Evolutionary conservation across 2,797 vertebrate species (phyloP).

Genomic region (Brachymystax lenok): DNA sequence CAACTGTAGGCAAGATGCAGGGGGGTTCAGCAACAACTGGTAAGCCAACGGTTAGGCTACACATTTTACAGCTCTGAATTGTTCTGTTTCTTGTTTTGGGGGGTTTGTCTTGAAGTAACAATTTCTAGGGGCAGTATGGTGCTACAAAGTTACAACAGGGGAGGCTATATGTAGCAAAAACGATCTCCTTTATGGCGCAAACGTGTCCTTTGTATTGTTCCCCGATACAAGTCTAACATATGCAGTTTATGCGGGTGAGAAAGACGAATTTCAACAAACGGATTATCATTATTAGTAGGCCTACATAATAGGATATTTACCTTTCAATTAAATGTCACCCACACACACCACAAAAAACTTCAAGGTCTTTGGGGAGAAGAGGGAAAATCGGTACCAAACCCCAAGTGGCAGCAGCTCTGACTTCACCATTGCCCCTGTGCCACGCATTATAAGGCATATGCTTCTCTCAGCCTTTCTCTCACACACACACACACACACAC

Average conservation of each 20-base stretch:
- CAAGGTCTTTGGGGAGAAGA: slow-evolving; percentile 27
- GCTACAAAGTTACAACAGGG: neutral
- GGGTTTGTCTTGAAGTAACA: neutral
- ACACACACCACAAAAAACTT: neutral
- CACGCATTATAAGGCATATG: slow-evolving; percentile 12
- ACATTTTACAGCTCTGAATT: neutral
- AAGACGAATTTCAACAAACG: neutral
- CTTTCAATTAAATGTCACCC: neutral
- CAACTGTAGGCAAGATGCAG: slow-evolving; percentile 70
- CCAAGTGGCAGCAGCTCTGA: slow-evolving; percentile 40
- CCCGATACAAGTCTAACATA: neutral
- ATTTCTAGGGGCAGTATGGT: neutral
- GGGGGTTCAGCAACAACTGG: slow-evolving; percentile 68
- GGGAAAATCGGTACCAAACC: slow-evolving; percentile 49
- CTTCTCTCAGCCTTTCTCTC: neutral
- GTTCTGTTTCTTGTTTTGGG: neutral
- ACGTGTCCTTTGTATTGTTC: neutral
- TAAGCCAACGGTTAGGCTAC: slow-evolving; percentile 49
- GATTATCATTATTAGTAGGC: neutral
- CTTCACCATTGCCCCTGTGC: slow-evolving; percentile 38
- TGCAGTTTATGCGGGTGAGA: neutral
- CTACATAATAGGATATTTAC: neutral
- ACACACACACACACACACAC: neutral
- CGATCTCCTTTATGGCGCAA: neutral
- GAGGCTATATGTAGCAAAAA: neutral